Conservation (phyloP, 64 coral and sea anemone species). For the Montipora efflorescens region DNA sequence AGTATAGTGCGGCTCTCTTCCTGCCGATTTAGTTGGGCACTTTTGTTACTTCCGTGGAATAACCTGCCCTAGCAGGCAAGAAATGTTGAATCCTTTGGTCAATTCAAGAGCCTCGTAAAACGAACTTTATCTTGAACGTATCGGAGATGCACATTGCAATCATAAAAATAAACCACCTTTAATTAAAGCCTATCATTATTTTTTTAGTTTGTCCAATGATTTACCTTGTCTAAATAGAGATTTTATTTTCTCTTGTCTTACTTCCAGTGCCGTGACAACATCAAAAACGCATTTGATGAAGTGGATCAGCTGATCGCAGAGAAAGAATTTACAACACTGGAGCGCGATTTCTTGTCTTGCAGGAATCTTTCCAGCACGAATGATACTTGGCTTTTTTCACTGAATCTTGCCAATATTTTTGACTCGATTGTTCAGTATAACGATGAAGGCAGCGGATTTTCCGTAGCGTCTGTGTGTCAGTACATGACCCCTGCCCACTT, state of each 20-base stretch:
- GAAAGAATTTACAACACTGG: conserved; percentile 46
- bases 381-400: conserved; percentile 71
- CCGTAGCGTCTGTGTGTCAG: conserved; percentile 60
- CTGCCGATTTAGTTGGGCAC: too few relatives aligned
- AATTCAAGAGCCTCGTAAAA: too few relatives aligned
- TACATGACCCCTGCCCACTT: conserved; percentile 34
- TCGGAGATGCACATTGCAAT: too few relatives aligned
- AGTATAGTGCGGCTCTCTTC: too few relatives aligned
- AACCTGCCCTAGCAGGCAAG: too few relatives aligned
- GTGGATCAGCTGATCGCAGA: conserved; percentile 69
- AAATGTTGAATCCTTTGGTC: too few relatives aligned
- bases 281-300: conserved; percentile 70
- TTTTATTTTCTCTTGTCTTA: background rate
- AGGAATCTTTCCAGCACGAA: conserved; percentile 66
- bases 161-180: too few relatives aligned
- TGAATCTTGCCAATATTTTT: conserved; percentile 47
- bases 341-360: conserved; percentile 75
- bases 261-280: conserved; percentile 67
- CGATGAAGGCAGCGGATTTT: conserved; percentile 8
- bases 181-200: too few relatives aligned
- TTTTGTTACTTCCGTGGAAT: too few relatives aligned
- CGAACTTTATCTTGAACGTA: too few relatives aligned
- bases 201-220: too few relatives aligned
- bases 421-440: conserved; percentile 86
- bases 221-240: too few relatives aligned